Percentiles rank a stretch among this genome's conserved stretches.
Conservation (phyloP, 37 sponge, comb jelly and placozoan genomes). For the Eunapius fragilis region DNA sequence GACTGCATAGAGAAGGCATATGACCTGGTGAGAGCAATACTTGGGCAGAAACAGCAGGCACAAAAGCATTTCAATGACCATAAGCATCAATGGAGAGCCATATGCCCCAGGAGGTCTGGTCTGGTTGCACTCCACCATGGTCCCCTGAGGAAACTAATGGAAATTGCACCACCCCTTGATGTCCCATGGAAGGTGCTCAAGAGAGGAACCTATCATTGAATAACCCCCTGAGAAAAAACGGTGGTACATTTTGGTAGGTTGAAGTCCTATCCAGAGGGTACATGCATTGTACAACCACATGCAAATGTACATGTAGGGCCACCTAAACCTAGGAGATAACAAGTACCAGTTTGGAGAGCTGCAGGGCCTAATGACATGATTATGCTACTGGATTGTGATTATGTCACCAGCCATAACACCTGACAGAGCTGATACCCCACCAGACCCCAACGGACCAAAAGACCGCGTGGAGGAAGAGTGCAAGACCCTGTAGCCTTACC, state of each 20-base stretch:
- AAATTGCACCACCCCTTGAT: constrained; percentile 61
- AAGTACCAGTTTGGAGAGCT: background rate
- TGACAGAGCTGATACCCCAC: background rate
- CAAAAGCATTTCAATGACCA: constrained; percentile 29
- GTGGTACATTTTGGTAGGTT: constrained; percentile 61
- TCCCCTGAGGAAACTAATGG: constrained; percentile 17
- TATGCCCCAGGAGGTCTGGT: constrained; percentile 42
- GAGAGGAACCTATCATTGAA: background rate
- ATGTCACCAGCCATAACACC: too few species aligned
- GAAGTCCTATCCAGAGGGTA: background rate
- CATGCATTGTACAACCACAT: too few species aligned
- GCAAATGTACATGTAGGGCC: too few species aligned
- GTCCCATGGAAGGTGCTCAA: constrained; percentile 42
- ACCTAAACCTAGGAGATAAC: too few species aligned
- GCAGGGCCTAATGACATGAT: background rate
- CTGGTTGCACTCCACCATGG: constrained; percentile 45
- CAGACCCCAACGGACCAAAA: background rate
- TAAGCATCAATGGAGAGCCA: constrained; percentile 44
- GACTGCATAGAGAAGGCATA: constrained; percentile 9
- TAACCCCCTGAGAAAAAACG: background rate
- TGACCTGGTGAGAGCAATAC: background rate
- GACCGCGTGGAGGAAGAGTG: background rate
- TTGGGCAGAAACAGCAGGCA: background rate
- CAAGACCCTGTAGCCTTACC: background rate
- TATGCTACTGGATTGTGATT: background rate